These are phyloP conservation scores for Peromyscus aztecus DNA, from an alignment of 2,797 vertebrate genomes.

Conservation along the genomic window DNA sequence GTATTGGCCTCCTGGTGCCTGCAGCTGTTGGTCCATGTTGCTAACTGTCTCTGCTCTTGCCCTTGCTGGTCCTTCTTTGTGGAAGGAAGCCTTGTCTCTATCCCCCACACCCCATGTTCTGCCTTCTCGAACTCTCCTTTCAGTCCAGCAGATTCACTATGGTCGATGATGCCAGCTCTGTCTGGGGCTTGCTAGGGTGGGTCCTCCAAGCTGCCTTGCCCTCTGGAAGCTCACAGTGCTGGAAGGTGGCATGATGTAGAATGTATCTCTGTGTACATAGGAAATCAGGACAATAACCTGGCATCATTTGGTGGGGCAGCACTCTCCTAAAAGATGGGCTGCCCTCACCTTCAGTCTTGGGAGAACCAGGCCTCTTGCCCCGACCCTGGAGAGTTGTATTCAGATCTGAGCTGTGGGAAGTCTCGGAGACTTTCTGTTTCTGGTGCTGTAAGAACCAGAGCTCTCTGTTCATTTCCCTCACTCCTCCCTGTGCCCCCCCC, in stretches of 20 bases:
- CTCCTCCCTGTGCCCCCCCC: neutral
- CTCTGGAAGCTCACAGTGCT: neutral
- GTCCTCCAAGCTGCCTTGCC: neutral
- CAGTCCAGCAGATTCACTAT: neutral
- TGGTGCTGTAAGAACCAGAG: no score
- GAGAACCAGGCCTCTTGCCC: neutral
- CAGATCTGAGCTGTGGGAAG: neutral
- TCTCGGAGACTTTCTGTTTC: neutral
- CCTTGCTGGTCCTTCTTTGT: neutral
- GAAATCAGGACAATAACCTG: neutral
- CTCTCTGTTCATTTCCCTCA: neutral
- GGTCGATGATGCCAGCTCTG: neutral
- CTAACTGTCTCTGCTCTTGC: no score
- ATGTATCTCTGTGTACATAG: neutral
- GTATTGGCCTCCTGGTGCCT: neutral
- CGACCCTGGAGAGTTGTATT: neutral
- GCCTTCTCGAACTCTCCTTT: neutral
- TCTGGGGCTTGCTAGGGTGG: no score
- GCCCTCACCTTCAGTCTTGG: neutral
- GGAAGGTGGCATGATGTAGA: neutral
- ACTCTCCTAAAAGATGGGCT: neutral
- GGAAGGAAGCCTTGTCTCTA: neutral
- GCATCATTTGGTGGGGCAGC: accelerated
- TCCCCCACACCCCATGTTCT: no score
- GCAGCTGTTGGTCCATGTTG: neutral